A percentile compares a stretch with the other conserved stretches of the same genome.
Evolutionary conservation across 1,140 invertebrate genomes (phyloP).

Genomic region (Philopotamus ludificatus): DNA sequence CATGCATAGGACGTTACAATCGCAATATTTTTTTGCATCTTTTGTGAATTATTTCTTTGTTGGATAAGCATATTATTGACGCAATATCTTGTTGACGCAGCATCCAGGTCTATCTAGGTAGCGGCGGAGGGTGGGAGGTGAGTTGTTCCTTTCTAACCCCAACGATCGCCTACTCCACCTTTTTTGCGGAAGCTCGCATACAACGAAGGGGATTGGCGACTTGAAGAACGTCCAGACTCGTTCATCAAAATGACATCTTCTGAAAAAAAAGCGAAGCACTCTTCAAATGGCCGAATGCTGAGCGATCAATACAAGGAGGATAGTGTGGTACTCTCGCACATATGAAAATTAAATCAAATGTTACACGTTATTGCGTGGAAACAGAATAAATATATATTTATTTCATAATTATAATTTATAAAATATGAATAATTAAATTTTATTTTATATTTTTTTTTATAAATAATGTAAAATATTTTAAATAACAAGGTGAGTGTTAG

Average conservation of each 20-base stretch:
- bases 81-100: slow-evolving; percentile 11
- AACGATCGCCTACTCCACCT: not conserved
- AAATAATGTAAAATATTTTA: too few species aligned
- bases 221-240: slow-evolving; percentile 12
- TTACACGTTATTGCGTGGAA: not conserved
- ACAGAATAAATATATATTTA: not conserved
- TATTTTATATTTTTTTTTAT: too few species aligned
- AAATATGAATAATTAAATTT: too few species aligned
- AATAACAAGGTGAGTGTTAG: not conserved
- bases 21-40: too few species aligned
- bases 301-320: slow-evolving; percentile 3
- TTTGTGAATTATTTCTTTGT: too few species aligned
- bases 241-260: slow-evolving; percentile 16
- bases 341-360: not conserved
- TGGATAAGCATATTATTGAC: slow-evolving; percentile 2
- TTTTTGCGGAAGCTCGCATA: slow-evolving; percentile 1
- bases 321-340: not conserved
- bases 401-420: not conserved
- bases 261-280: slow-evolving; percentile 2
- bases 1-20: too few species aligned
- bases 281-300: not conserved
- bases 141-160: slow-evolving; percentile 11
- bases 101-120: not conserved
- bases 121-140: not conserved
- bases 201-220: slow-evolving; percentile 17